A percentile compares a stretch with the other conserved stretches of the same genome.
phyloP scores from a whole-genome alignment of 2,797 vertebrate genomes.

The Fundulus diaphanus region DNA sequence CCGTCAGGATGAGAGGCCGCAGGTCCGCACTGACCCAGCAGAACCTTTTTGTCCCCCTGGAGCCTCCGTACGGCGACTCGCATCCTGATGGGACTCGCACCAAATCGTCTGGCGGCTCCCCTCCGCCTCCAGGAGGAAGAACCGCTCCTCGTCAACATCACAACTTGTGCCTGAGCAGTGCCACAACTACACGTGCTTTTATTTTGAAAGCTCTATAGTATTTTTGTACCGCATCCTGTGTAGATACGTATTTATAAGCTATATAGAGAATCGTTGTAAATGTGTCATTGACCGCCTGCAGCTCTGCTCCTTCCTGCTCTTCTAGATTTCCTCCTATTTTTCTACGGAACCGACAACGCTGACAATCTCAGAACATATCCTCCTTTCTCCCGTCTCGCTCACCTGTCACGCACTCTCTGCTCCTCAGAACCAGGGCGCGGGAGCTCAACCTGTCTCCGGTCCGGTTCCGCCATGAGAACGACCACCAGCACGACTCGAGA shows the following conservation, averaged over 20 bases:
- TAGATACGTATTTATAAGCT: constrained; percentile 94
- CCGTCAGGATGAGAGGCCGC: constrained; percentile 45
- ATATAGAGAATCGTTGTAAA: constrained; percentile 87
- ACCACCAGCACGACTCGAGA: constrained; percentile 23
- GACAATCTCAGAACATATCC: constrained; percentile 78
- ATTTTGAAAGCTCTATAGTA: constrained; percentile 79
- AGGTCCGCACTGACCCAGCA: constrained; percentile 47
- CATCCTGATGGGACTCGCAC: constrained; percentile 51
- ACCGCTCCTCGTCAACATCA: constrained; percentile 43
- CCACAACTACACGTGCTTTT: constrained; percentile 67
- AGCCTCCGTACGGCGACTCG: constrained; percentile 39
- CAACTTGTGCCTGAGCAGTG: constrained; percentile 83
- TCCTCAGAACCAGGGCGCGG: constrained; percentile 5
- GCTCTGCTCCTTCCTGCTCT: constrained; percentile 88
- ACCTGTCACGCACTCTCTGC: constrained; percentile 47
- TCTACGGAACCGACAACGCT: constrained; percentile 78
- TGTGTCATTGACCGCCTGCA: constrained; percentile 88
- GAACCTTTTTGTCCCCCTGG: neutral
- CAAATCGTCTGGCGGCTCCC: constrained; percentile 48
- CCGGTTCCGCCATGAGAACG: neutral
- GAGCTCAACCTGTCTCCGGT: constrained; percentile 1
- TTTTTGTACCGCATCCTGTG: constrained; percentile 91
- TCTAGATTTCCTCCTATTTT: constrained; percentile 86
- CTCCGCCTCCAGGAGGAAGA: constrained; percentile 12
- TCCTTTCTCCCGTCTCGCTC: constrained; percentile 54